Evolutionary conservation across 2,797 vertebrate genomes (phyloP), one percentile per base, ranked within the genome.

Genomic region (Dicrostonyx torquatus): DNA sequence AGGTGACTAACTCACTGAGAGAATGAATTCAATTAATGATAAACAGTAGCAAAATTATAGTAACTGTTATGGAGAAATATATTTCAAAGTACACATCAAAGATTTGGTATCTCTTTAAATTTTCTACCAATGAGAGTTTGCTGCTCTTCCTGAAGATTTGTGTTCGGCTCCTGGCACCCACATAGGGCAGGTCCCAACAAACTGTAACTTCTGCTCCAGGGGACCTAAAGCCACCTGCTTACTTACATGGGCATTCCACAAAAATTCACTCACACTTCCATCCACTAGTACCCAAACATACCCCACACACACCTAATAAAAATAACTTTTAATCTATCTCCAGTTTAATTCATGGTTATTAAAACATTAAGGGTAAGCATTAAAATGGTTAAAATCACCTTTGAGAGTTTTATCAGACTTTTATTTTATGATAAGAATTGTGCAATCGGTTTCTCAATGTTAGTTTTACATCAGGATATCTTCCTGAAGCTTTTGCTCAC

Each of bases 91-190:
- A 93, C 45, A 94, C 93, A 29, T 76, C 85, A 76, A 94, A 97
- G 89, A 95, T 92, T 80, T 96, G 83, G 96, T 92, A 89, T 48
- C 94, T 93, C 97, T 97, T 83, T 62, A 84, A 97, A 95, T 94
- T 96, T 89, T 84, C 50, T 6, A 14, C 12, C 31, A 66, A 24
- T 84, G 62, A 6, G 26, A 62, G 26, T 26, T 62, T 82, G 24
- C 24, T 43, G 24, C 14, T 60, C 24, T 82, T 82, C 26, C 26
- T 18, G 26, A 82, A 26, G 79, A 43, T 43, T 43, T 14, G 62
- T 31, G 26, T 31, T 82, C 8, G 2, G 43, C 50, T 66, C 18
- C 62, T 13, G 45, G 37, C 62, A 31, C 14, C 29, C 6, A 45
- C 60, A 13, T 10, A 45, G 62, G 31, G 60, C 18, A 66, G 43